Evolutionary conservation across 2,113 vertebrate genomes (phyloP).

Genomic region (Gadus chalcogrammus): DNA sequence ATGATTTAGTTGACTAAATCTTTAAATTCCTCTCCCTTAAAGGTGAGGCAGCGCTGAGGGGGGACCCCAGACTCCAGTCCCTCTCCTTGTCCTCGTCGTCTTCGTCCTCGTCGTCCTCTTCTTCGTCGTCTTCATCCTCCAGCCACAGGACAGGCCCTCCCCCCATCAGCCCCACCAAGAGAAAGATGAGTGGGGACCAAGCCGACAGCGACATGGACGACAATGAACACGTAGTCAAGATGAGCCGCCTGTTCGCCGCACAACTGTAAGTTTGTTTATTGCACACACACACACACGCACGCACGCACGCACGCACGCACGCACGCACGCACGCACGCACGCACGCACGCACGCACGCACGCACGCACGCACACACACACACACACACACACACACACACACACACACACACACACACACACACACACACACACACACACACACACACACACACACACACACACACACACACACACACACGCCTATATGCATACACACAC

Average conservation of each 20-base stretch:
- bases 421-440: too few species aligned
- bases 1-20: not conserved
- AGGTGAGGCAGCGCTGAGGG: slow-evolving; percentile 95
- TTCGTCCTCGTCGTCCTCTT: slow-evolving; percentile 56
- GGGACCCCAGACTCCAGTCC: slow-evolving; percentile 89
- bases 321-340: too few species aligned
- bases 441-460: too few species aligned
- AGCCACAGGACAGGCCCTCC: slow-evolving; percentile 93
- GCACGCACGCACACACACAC: not conserved
- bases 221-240: slow-evolving; percentile 89
- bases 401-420: too few species aligned
- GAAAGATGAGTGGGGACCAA: slow-evolving; percentile 88
- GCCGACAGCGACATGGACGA: slow-evolving; percentile 87
- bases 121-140: slow-evolving; percentile 67
- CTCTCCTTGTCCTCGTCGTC: slow-evolving; percentile 83
- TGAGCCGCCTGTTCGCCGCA: slow-evolving; percentile 88
- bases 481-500: not conserved
- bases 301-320: too few species aligned
- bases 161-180: slow-evolving; percentile 95
- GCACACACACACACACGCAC: too few species aligned
- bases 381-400: too few species aligned
- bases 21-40: not conserved
- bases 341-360: not conserved
- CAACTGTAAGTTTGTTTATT: slow-evolving; percentile 82
- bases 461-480: too few species aligned